phyloP scores from a whole-genome alignment of 2,888 invertebrate genomes.

The Parnassius mnemosyne region DNA sequence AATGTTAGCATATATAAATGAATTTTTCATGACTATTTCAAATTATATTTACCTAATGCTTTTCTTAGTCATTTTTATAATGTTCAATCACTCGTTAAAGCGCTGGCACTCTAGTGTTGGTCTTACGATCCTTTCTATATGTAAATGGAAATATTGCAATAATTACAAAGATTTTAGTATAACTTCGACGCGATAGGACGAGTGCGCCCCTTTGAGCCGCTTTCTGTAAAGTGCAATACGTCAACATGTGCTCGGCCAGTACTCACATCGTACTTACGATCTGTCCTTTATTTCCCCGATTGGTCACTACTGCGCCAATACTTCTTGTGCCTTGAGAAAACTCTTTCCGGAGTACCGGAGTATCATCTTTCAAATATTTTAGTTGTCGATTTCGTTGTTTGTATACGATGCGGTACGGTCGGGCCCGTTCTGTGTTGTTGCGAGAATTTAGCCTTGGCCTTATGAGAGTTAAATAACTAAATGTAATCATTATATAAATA shows the following conservation, averaged over 20 bases:
- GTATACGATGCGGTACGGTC: conserved; percentile 64
- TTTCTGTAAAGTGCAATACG: conserved; percentile 48
- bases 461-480: conserved; percentile 78
- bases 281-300: conserved; percentile 32
- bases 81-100: conserved; percentile 78
- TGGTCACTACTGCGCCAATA: conserved; percentile 50
- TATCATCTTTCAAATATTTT: conserved; percentile 30
- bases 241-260: conserved; percentile 48
- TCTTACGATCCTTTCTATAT: conserved; percentile 67
- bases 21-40: conserved; percentile 75
- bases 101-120: conserved; percentile 79
- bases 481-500: conserved; percentile 74
- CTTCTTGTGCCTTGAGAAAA: conserved; percentile 73
- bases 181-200: conserved; percentile 43
- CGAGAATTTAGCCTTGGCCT: conserved; percentile 81
- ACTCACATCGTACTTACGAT: conserved; percentile 43
- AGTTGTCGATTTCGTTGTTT: conserved; percentile 20
- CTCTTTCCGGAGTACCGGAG: conserved; percentile 32
- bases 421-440: conserved; percentile 73
- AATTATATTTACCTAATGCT: conserved; percentile 79
- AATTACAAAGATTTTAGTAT: conserved; percentile 44
- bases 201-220: conserved; percentile 47
- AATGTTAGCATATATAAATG: conserved; percentile 75
- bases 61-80: conserved; percentile 76
- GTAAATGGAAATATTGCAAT: conserved; percentile 64